Conservation (phyloP, 2,113 vertebrate genomes). For the Struthidea cinerea region DNA sequence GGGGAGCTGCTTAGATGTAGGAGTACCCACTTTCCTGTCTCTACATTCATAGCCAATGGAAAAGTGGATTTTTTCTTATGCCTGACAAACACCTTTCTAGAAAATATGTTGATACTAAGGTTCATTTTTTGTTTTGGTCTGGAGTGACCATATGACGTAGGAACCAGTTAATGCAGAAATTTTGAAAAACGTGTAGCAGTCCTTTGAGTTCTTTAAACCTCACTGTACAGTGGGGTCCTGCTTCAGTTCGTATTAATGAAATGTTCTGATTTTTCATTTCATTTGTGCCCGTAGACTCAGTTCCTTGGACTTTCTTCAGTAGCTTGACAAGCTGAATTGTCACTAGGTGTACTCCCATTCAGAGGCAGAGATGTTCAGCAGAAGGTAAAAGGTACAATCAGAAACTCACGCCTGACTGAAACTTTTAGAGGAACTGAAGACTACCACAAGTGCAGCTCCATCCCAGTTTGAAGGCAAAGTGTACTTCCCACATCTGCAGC, state of each 20-base stretch:
- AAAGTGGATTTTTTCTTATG: background rate
- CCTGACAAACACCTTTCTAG: background rate
- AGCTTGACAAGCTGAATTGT: background rate
- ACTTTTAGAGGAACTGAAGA: constrained; percentile 1
- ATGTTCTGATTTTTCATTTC: background rate
- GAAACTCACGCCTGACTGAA: background rate
- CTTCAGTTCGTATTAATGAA: background rate
- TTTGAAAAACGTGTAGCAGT: background rate
- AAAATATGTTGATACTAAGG: background rate
- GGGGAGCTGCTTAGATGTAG: background rate
- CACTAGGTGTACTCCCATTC: background rate
- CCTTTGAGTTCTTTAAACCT: background rate
- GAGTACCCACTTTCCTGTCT: background rate
- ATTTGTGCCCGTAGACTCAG: background rate
- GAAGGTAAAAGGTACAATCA: background rate
- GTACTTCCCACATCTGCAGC: background rate
- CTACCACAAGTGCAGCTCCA: background rate
- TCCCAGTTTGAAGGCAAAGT: background rate
- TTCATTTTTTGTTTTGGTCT: background rate
- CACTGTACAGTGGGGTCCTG: background rate
- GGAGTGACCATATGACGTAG: background rate
- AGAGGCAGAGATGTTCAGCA: background rate
- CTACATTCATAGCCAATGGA: background rate
- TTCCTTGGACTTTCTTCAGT: background rate
- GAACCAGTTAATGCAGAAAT: background rate